These are phyloP conservation scores for Lindbergichthys nudifrons DNA, from an alignment of 2,797 vertebrate species.

Conservation along the genomic window DNA sequence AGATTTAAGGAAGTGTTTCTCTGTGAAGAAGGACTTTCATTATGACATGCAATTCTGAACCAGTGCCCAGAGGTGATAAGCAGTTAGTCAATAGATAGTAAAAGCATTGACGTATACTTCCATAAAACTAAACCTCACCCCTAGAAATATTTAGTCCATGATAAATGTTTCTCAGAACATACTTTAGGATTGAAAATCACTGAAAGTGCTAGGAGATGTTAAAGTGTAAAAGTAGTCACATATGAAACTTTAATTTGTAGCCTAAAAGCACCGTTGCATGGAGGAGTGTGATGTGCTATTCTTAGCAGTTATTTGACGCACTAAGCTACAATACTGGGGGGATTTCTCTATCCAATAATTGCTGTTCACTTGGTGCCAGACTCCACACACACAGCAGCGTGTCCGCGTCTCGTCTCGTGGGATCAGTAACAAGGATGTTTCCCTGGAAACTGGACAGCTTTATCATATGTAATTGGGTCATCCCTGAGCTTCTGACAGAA, in stretches of 20 bases:
- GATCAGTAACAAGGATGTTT: constrained; percentile 78
- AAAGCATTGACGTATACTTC: constrained; percentile 3
- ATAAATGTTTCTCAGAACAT: background rate
- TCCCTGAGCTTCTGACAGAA: constrained; percentile 70
- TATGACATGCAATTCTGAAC: constrained; percentile 6
- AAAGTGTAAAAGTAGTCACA: constrained; percentile 16
- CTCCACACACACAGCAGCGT: constrained; percentile 69
- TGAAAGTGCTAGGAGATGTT: background rate
- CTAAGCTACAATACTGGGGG: constrained; percentile 63
- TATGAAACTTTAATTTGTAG: constrained; percentile 26
- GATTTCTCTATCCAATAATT: constrained; percentile 76
- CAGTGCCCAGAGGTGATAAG: constrained; percentile 37
- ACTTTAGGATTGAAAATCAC: background rate
- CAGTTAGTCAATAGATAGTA: constrained; percentile 15
- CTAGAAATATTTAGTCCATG: background rate
- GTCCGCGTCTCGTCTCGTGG: constrained; percentile 62
- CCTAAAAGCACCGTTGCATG: constrained; percentile 12
- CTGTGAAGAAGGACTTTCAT: constrained; percentile 11
- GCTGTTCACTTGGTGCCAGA: constrained; percentile 69
- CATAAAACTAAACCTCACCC: background rate
- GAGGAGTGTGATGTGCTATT: constrained; percentile 58
- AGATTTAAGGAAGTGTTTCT: constrained; percentile 42
- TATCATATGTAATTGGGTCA: constrained; percentile 75
- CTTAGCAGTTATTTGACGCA: constrained; percentile 73
- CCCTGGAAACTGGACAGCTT: constrained; percentile 82